A percentile compares a stretch with the other conserved stretches of the same genome.
phyloP scores from a whole-genome alignment of 2,113 vertebrate genomes.

The Pontoporia blainvillei region DNA sequence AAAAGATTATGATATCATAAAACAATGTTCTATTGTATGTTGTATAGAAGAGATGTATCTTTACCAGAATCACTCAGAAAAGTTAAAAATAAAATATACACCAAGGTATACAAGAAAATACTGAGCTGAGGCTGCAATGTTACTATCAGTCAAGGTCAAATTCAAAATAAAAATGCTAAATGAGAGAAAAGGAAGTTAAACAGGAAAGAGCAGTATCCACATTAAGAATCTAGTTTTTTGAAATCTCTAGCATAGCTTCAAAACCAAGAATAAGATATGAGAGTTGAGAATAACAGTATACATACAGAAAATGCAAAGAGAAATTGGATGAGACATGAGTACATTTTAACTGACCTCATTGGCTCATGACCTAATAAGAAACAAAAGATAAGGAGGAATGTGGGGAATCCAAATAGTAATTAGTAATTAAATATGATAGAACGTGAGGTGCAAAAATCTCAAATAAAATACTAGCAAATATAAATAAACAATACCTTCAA shows the following conservation, averaged over 20 bases:
- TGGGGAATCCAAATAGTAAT: neutral
- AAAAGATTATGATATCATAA: neutral
- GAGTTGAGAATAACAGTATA: neutral
- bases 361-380: neutral
- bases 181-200: neutral
- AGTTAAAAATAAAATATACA: neutral
- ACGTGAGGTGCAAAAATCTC: neutral
- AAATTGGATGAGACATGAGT: neutral
- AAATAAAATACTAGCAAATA: neutral
- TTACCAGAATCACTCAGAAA: slow-evolving; percentile 15
- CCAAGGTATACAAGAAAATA: neutral
- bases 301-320: neutral
- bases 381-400: neutral
- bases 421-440: neutral
- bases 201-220: neutral
- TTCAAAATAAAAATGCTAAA: neutral
- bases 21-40: neutral
- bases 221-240: neutral
- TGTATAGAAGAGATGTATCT: neutral
- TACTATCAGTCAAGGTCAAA: neutral
- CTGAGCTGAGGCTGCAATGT: neutral
- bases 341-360: neutral
- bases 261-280: neutral
- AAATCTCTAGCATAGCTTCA: neutral
- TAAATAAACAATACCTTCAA: neutral